Evolutionary conservation across 2,888 invertebrate species (phyloP).

Genomic region (Maniola hyperantus): DNA sequence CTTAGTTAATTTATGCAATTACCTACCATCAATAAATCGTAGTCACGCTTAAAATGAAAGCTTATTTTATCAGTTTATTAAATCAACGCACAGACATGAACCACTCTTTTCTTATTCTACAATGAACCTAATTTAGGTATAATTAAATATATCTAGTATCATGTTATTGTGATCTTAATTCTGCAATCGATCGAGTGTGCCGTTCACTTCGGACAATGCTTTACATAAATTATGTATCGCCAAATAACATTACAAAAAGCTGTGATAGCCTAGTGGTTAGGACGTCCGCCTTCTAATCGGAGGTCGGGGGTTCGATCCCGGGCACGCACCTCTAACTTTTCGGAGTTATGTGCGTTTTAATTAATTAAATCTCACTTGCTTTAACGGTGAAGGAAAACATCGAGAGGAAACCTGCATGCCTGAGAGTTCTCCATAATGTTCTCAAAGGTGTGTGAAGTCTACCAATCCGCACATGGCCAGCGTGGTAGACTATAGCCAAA

Average conservation of each 20-base stretch:
- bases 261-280: too few relatives aligned
- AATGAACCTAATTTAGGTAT: background rate
- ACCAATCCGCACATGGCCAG: too few relatives aligned
- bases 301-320: too few relatives aligned
- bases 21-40: background rate
- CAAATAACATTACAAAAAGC: background rate
- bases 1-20: background rate
- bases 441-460: too few relatives aligned
- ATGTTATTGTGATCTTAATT: slow-evolving; percentile 8
- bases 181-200: background rate
- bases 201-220: slow-evolving; percentile 5
- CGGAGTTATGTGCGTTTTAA: too few relatives aligned
- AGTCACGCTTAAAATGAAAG: background rate
- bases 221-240: background rate
- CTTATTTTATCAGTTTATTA: background rate
- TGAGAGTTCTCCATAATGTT: too few relatives aligned
- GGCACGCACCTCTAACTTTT: too few relatives aligned
- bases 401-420: too few relatives aligned
- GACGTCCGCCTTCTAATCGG: too few relatives aligned
- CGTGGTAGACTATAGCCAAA: too few relatives aligned
- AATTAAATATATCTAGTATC: slow-evolving; percentile 12
- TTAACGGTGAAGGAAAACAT: too few relatives aligned
- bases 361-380: too few relatives aligned
- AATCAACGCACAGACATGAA: slow-evolving; percentile 4
- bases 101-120: background rate